A percentile compares a stretch with the other conserved stretches of the same genome.
phyloP scores from a whole-genome alignment of 2,113 vertebrate genomes.

The Rhadina sibilatrix region DNA sequence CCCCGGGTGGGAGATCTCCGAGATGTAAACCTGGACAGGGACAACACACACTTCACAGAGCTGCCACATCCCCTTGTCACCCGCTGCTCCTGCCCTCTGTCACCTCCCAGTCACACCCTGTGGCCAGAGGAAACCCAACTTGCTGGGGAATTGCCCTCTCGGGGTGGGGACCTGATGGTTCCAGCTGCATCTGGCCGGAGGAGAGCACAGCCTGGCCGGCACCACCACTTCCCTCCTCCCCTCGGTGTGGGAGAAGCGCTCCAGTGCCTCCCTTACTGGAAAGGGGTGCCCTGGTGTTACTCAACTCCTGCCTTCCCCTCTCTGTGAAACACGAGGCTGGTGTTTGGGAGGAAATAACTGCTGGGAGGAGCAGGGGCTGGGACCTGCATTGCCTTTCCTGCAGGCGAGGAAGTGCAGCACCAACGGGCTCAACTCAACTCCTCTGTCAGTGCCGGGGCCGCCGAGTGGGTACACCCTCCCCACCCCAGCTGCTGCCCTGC shows the following conservation, averaged over 20 bases:
- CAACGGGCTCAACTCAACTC: background rate
- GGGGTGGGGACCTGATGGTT: fast-evolving
- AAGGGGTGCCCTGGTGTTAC: background rate
- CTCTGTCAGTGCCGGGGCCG: fast-evolving
- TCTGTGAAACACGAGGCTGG: fast-evolving
- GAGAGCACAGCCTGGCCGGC: background rate
- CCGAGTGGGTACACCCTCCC: background rate
- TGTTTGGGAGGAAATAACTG: background rate
- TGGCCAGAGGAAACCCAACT: no score
- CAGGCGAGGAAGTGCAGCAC: background rate
- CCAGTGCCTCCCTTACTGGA: fast-evolving
- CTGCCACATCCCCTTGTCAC: fast-evolving
- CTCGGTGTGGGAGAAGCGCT: fast-evolving
- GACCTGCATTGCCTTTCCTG: background rate
- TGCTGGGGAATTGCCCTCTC: background rate
- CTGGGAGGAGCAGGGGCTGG: background rate
- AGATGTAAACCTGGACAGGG: constrained; percentile 88
- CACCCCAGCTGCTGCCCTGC: background rate
- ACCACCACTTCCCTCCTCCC: background rate
- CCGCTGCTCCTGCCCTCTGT: background rate
- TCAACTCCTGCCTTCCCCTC: background rate
- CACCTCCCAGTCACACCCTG: fast-evolving
- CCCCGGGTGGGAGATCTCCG: constrained; percentile 86
- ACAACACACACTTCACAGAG: fast-evolving
- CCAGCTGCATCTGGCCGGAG: background rate